These are phyloP conservation scores for Leptinotarsa texana DNA, from an alignment of 1,140 invertebrate genomes.

Conservation along the genomic window DNA sequence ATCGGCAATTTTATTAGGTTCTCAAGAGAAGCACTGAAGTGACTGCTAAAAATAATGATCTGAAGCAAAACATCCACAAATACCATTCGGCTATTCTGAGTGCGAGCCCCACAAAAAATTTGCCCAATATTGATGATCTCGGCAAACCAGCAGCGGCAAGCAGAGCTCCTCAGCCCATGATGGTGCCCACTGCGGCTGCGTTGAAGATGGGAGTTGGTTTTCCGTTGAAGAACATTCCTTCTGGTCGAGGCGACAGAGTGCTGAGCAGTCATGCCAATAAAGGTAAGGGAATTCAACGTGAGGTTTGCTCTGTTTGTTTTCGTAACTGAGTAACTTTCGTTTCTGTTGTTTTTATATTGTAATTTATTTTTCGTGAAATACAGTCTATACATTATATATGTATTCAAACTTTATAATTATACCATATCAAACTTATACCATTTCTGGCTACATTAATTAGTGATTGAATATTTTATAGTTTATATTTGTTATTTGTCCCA, in stretches of 20 bases:
- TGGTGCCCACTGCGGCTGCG: constrained; percentile 76
- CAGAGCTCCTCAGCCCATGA: constrained; percentile 60
- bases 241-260: constrained; percentile 60
- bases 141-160: constrained; percentile 47
- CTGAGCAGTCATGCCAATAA: constrained; percentile 63
- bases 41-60: constrained; percentile 51
- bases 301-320: too few species aligned
- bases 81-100: constrained; percentile 64
- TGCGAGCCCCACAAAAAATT: constrained; percentile 62
- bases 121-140: constrained; percentile 60
- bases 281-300: constrained; percentile 54
- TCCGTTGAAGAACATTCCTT: constrained; percentile 69
- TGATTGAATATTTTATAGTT: too few species aligned
- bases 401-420: too few species aligned
- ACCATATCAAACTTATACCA: too few species aligned
- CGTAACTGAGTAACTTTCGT: too few species aligned
- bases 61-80: constrained; percentile 61
- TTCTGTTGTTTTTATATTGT: too few species aligned
- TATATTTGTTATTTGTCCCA: too few species aligned
- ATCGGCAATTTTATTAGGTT: constrained; percentile 50
- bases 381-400: too few species aligned
- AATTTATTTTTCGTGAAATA: too few species aligned
- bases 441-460: too few species aligned
- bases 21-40: constrained; percentile 63
- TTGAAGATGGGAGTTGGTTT: constrained; percentile 82